Base-by-base conservation (phyloP, 2,113 vertebrate genomes). In the Enhydra lutris region DNA sequence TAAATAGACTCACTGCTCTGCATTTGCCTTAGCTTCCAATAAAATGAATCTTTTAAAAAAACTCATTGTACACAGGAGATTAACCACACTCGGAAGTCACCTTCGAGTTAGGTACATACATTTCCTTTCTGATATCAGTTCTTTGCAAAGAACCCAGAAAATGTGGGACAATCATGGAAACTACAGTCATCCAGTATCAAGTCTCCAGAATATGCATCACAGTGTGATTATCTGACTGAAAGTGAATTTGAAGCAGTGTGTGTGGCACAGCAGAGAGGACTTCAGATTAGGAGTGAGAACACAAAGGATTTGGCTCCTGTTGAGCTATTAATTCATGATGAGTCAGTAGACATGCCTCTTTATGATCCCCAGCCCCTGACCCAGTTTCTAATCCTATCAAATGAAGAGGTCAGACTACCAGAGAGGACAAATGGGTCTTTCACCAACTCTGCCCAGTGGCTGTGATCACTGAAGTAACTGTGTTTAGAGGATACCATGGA, bases 1-100 rank as follows among this genome's bases (percentile, higher is more conserved):
- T 76, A 79, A 65, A 97, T 84, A 89, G 65, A 97, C 89, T 98
- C 83, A 52, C 24, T 50, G 31, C 63, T 91, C 63, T 0, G 0
- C 90, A 83, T 50, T 50, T 63, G 52, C 63, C 65, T 95, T 65
- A 7, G 18, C 21, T 98, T 90, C 95, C 80, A 69, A 88, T 63
- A 97, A 97, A 98, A 98, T 79, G 57, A 97, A 81, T 89, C 61
- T 93, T 95, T 88, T 1, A 24, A 97, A 97, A 97, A 83, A 87
- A 57, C 69, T 96, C 92, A 98, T 79, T 85, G 92, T 90, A 61
- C 92, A 90, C 92, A 92, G 93, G 89, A 95, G 87, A 97, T 95
- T 97, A 95, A 94, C 83, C 45, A 85, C 79, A 71, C 36, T 74
- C n/a, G 31, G 69, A 97, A 98, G 95, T 97, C 97, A 97, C 94